phyloP scores from a whole-genome alignment of 2,797 vertebrate genomes.

The Gallinago solitaria region DNA sequence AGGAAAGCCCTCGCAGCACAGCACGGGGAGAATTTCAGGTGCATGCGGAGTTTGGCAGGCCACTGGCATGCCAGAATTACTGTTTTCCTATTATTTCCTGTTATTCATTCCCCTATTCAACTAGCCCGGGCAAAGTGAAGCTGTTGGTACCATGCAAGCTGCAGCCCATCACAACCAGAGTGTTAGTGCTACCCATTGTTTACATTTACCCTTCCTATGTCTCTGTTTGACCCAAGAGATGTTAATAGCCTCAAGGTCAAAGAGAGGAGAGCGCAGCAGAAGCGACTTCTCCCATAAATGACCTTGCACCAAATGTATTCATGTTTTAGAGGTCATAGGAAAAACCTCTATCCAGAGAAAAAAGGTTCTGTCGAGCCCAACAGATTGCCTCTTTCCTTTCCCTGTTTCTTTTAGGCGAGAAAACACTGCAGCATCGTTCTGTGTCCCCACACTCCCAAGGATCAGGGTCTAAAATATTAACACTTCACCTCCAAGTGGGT shows the following conservation, averaged over 20 bases:
- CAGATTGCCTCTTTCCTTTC: neutral
- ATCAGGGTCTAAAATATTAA: neutral
- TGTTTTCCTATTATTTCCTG: neutral
- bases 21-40: neutral
- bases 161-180: neutral
- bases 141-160: neutral
- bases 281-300: neutral
- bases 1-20: neutral
- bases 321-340: neutral
- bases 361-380: neutral
- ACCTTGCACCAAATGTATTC: neutral
- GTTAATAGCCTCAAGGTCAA: neutral
- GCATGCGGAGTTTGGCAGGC: neutral
- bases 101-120: neutral
- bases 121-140: neutral
- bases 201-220: neutral
- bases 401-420: neutral
- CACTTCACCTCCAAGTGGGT: neutral
- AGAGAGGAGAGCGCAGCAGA: neutral
- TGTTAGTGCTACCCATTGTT: neutral
- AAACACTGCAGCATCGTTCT: fast-evolving
- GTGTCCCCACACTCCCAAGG: neutral
- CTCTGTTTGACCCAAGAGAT: neutral
- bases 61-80: neutral
- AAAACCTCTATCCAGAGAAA: neutral